Evolutionary conservation across 1,140 invertebrate genomes (phyloP), one percentile per base, ranked within the genome.

Genomic region (Armadillidium nasatum): DNA sequence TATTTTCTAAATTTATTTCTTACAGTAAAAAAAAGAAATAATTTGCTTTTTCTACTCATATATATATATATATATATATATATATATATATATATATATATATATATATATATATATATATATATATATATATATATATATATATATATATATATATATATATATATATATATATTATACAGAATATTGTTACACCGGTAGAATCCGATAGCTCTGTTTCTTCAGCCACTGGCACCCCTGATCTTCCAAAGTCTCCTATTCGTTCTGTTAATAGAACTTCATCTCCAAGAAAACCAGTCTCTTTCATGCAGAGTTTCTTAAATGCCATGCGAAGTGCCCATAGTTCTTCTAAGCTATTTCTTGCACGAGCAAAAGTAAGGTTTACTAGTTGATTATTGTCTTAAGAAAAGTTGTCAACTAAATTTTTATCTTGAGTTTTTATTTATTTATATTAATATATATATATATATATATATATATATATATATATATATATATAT

Each of bases 201-300:
- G 79, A 80, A 33, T 78, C 77, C 10, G 79, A 80, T 54, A 80
- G 79, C 73, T 75, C 73, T 21, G 76, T 77, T 76, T 80, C 79
- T 15, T 80, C 79, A 21, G 75, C 79, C 68, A 76, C 77, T 72
- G 77, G 74, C 9, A 78, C 79, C 44, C 79, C 79, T 44, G 76
- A 80, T 54, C 79, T 68, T 67, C 33, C 50, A 60, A 76, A 76
- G 43, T 78, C 77, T 50, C 79, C 79, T 0, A 45, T 72, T 60
- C 76, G 74, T 44, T 68, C 60, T 44, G 68, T 46, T 22, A 74
- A 54, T 22, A 67, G 76, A 43, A 72, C 72, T 11, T 66, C 79
- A 44, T 74, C 76, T 15, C 77, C 79, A 45, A 75, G 78, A 19
- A 79, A 76, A 50, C 76, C 79, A 21, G 79, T 76, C 44, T 80